Conservation (phyloP, 1,140 invertebrate species). For the Papilio polytes region DNA sequence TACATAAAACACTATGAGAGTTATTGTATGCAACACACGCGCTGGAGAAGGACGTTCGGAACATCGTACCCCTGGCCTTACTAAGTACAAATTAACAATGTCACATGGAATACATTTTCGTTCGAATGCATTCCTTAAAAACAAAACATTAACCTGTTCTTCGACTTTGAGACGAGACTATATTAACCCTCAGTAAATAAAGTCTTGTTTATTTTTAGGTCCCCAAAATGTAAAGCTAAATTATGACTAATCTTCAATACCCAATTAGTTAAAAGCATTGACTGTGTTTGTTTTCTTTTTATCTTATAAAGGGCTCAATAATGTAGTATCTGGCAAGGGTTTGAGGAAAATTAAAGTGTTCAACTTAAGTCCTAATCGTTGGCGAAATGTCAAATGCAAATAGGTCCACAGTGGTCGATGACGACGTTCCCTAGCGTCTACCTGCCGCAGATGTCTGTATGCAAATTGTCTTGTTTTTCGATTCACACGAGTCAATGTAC, state of each 20-base stretch:
- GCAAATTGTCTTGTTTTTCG: conserved; percentile 77
- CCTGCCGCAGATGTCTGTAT: conserved; percentile 74
- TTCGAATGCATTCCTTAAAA: conserved; percentile 15
- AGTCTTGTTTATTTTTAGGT: not conserved
- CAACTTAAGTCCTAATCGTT: conserved; percentile 61
- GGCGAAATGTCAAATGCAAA: conserved; percentile 71
- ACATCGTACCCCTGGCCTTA: conserved; percentile 34
- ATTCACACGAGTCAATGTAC: conserved; percentile 70
- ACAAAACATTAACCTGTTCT: conserved; percentile 1
- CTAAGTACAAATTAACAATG: conserved; percentile 40
- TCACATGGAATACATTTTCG: conserved; percentile 13
- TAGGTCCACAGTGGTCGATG: conserved; percentile 66
- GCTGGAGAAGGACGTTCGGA: conserved; percentile 33
- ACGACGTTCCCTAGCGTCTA: conserved; percentile 74
- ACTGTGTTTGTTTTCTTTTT: not conserved
- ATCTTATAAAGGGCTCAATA: not conserved
- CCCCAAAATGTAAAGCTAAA: not conserved
- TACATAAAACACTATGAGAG: conserved; percentile 19
- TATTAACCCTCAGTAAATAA: conserved; percentile 9
- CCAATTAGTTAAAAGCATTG: not conserved
- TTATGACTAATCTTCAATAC: conserved; percentile 5
- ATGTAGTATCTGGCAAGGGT: conserved; percentile 29
- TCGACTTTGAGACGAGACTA: conserved; percentile 10
- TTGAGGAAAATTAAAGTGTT: conserved; percentile 49
- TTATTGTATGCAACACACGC: conserved; percentile 31